phyloP scores from a whole-genome alignment of 2,113 vertebrate genomes.

The Falco punctatus region DNA sequence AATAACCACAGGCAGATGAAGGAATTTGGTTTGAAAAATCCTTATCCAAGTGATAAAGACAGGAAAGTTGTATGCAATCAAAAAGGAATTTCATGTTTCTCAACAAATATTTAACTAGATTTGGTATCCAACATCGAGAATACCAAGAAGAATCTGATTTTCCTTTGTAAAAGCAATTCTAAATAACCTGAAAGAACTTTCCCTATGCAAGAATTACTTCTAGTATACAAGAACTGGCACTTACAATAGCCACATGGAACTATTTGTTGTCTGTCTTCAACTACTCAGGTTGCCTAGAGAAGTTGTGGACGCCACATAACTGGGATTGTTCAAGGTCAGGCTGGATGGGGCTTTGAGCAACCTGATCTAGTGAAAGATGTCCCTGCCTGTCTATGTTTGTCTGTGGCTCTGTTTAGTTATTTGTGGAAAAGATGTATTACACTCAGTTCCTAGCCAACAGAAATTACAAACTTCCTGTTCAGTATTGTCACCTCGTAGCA shows the following conservation, averaged over 20 bases:
- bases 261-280: background rate
- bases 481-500: accelerated
- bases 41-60: background rate
- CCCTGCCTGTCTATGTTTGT: background rate
- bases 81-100: background rate
- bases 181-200: background rate
- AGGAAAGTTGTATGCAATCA: background rate
- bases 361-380: background rate
- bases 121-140: background rate
- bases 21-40: background rate
- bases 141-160: background rate
- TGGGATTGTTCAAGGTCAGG: background rate
- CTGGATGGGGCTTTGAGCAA: background rate
- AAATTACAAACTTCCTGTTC: background rate
- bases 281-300: background rate
- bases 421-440: background rate
- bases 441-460: background rate
- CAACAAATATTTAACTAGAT: background rate
- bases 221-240: background rate
- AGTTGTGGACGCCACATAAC: accelerated
- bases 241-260: background rate
- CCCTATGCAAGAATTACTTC: background rate
- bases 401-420: background rate
- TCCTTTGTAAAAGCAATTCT: background rate
- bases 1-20: background rate